phyloP scores from a whole-genome alignment of 2,113 vertebrate genomes.

The Machaerirhynchus nigripectus region DNA sequence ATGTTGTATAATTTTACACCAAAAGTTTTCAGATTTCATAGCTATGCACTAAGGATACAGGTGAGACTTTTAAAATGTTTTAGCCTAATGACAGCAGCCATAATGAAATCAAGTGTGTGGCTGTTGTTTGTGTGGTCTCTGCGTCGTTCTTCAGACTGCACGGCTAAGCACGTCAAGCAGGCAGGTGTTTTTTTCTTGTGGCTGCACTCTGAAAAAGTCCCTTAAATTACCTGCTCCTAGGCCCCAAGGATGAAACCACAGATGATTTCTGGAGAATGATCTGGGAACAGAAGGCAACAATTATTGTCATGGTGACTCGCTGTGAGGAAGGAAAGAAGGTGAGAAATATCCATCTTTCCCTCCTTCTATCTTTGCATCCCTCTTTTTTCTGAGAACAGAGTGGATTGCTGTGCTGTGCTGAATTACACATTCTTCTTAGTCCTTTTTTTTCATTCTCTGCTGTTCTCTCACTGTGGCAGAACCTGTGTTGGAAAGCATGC shows the following conservation, averaged over 20 bases:
- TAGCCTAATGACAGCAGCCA: not conserved
- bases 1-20: not conserved
- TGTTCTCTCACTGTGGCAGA: not conserved
- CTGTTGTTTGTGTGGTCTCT: not conserved
- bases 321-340: slow-evolving; percentile 96
- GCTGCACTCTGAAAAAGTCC: not conserved
- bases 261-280: slow-evolving; percentile 97
- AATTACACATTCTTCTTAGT: not conserved
- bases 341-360: not conserved
- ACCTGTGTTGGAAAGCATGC: not conserved
- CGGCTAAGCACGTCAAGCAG: not conserved
- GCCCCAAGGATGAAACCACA: slow-evolving; percentile 92
- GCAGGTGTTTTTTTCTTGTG: not conserved
- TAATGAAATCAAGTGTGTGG: not conserved
- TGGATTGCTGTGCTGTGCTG: not conserved
- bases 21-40: not conserved
- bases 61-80: not conserved
- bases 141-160: not conserved
- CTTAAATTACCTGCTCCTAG: slow-evolving; percentile 61
- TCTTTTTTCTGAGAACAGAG: not conserved
- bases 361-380: not conserved
- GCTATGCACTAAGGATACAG: not conserved
- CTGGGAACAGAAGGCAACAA: slow-evolving; percentile 95
- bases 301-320: slow-evolving; percentile 97
- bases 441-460: not conserved